Percentiles rank a stretch among this genome's conserved stretches.
Conservation (phyloP, 2,113 vertebrate species). For the Anser cygnoides region DNA sequence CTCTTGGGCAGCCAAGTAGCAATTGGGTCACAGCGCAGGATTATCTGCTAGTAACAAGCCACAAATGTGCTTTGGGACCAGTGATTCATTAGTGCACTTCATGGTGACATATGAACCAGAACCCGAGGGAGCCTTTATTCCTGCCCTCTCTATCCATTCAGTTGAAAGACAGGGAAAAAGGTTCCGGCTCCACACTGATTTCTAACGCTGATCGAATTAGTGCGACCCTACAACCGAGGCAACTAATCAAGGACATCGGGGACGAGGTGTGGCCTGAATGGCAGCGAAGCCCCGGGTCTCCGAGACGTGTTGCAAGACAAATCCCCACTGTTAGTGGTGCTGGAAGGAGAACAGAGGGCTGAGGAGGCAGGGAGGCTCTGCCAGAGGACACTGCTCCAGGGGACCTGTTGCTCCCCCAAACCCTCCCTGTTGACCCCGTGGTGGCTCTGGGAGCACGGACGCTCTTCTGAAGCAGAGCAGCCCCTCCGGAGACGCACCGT, state of each 20-base stretch:
- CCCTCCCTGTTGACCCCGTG: rapidly evolving
- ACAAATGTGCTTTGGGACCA: slow-evolving; percentile 70
- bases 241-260: neutral
- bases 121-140: slow-evolving; percentile 70
- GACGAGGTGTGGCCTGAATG: slow-evolving; percentile 9
- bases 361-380: neutral
- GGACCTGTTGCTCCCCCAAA: neutral
- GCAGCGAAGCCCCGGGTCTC: neutral
- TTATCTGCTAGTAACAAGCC: slow-evolving; percentile 70
- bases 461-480: neutral
- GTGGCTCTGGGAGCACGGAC: neutral
- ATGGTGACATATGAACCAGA: slow-evolving; percentile 69
- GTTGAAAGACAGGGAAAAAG: slow-evolving; percentile 53
- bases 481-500: neutral
- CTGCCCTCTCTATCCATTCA: slow-evolving; percentile 65
- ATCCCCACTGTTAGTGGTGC: neutral
- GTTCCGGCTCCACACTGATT: slow-evolving; percentile 44
- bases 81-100: slow-evolving; percentile 72
- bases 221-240: slow-evolving; percentile 4
- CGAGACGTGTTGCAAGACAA: neutral
- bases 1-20: slow-evolving; percentile 69
- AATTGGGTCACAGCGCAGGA: slow-evolving; percentile 70
- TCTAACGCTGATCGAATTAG: slow-evolving; percentile 17
- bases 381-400: neutral
- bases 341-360: neutral